These are phyloP conservation scores for Sycophila sp. DNA, from an alignment of 1,140 invertebrate species.

Conservation along the genomic window DNA sequence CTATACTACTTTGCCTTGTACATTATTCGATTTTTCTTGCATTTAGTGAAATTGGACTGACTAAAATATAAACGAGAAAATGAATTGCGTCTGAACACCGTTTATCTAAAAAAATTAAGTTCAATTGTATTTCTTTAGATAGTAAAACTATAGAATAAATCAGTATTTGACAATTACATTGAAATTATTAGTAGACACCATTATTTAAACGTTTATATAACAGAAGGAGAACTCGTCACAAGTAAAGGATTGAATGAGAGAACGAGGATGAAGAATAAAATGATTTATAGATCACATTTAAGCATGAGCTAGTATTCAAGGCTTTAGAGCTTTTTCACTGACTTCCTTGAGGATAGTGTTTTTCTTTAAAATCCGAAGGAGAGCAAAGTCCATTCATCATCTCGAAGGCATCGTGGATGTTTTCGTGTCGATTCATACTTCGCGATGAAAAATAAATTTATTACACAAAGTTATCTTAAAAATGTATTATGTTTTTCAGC, in stretches of 20 bases:
- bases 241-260: not conserved
- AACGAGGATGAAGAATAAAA: conserved; percentile 31
- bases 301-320: conserved; percentile 44
- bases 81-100: no score
- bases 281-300: conserved; percentile 45
- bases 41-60: no score
- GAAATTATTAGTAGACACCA: no score
- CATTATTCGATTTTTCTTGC: no score
- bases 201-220: no score
- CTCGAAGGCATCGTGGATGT: conserved; percentile 16
- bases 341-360: conserved; percentile 48
- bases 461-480: not conserved
- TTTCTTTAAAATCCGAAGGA: conserved; percentile 43
- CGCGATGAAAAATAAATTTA: conserved; percentile 34
- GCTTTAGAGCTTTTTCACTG: conserved; percentile 38
- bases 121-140: no score
- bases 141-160: no score
- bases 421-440: conserved; percentile 40
- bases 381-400: conserved; percentile 44
- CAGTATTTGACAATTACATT: no score
- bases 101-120: no score
- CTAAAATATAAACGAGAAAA: no score
- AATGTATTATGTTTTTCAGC: no score
- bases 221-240: not conserved
- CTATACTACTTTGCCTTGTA: no score